Conservation (phyloP, 35 echinoderm and acorn worm genomes). For the Stichopus chloronotus region DNA sequence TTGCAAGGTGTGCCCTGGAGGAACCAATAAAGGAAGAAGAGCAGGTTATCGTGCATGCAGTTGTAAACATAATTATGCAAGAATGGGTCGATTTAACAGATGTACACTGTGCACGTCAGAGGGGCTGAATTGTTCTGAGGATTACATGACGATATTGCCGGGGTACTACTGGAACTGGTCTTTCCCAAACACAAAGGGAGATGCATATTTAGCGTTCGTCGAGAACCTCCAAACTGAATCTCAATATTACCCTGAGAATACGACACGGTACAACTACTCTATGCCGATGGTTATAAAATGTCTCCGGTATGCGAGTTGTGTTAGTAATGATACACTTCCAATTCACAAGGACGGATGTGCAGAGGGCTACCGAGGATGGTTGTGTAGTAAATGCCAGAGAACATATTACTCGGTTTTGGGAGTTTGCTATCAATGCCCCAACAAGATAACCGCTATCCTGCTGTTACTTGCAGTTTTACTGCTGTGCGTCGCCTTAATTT, state of each 20-base stretch:
- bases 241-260: not conserved
- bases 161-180: slow-evolving; percentile 32
- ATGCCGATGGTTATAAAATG: not conserved
- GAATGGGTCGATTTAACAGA: slow-evolving; percentile 40
- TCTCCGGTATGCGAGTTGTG: not conserved
- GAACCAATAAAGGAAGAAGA: not conserved
- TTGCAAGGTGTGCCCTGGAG: slow-evolving; percentile 13
- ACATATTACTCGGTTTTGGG: slow-evolving; percentile 56
- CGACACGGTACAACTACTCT: not conserved
- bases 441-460: not conserved
- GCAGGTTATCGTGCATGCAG: slow-evolving; percentile 60
- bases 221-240: not conserved
- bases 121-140: slow-evolving; percentile 48
- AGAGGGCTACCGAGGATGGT: slow-evolving; percentile 59
- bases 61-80: slow-evolving; percentile 50
- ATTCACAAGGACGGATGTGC: not conserved
- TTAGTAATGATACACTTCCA: not conserved
- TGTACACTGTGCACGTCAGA: slow-evolving; percentile 26
- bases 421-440: slow-evolving; percentile 50
- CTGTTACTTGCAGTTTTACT: not conserved
- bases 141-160: not conserved
- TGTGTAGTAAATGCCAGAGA: slow-evolving; percentile 32
- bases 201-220: not conserved
- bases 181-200: not conserved
- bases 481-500: slow-evolving; percentile 43